Evolutionary conservation across 2,888 invertebrate genomes (phyloP).

Genomic region (Sturmia bella): DNA sequence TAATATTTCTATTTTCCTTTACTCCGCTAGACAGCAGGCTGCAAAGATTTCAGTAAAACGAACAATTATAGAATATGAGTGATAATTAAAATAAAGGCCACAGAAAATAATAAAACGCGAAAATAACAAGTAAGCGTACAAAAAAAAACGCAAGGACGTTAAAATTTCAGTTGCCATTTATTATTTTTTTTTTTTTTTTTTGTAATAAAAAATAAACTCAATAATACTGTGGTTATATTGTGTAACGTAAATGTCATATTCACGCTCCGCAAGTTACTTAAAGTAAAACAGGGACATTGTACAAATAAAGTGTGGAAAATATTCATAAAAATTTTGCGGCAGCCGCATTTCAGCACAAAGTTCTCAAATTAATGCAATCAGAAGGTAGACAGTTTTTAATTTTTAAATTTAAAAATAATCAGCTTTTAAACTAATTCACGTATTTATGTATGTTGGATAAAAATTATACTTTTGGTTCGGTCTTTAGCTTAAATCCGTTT

Average conservation of each 20-base stretch:
- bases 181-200: background rate
- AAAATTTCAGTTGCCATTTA: conserved; percentile 41
- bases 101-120: background rate
- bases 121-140: conserved; percentile 23
- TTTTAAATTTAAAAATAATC: too few relatives aligned
- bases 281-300: conserved; percentile 49
- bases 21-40: conserved; percentile 54
- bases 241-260: conserved; percentile 49
- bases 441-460: too few relatives aligned
- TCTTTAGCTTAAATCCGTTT: too few relatives aligned
- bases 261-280: conserved; percentile 27
- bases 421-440: too few relatives aligned
- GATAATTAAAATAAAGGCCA: conserved; percentile 55
- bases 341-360: conserved; percentile 16
- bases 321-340: conserved; percentile 9
- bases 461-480: too few relatives aligned
- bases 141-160: conserved; percentile 33
- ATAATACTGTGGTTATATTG: conserved; percentile 52
- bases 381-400: too few relatives aligned
- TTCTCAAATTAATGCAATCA: conserved; percentile 6
- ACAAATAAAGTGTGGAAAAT: background rate
- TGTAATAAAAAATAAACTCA: conserved; percentile 20
- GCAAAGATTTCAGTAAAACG: conserved; percentile 57
- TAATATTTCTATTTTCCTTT: conserved; percentile 20
- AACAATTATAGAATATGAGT: conserved; percentile 43